These are phyloP conservation scores for Druceiella hillmani DNA, from an alignment of 2,888 invertebrate species.

Conservation along the genomic window DNA sequence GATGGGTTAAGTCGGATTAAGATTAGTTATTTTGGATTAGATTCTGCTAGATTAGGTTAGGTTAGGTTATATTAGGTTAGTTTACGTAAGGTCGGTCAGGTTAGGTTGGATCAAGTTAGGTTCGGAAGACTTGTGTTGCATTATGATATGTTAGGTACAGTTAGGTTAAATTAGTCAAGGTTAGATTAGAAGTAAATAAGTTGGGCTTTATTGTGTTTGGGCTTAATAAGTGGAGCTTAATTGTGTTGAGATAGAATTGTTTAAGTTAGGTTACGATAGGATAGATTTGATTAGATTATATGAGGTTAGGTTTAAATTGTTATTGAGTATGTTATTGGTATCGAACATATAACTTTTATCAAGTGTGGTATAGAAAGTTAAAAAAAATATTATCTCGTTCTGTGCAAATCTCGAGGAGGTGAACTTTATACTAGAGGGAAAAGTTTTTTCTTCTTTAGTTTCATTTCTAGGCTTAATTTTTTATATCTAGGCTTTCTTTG, in stretches of 20 bases:
- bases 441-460: no score
- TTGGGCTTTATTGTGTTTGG: slow-evolving; percentile 25
- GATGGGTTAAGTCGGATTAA: slow-evolving; percentile 25
- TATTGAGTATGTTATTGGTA: no score
- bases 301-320: slow-evolving; percentile 10
- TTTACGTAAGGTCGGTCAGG: slow-evolving; percentile 17
- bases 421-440: no score
- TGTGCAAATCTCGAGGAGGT: no score
- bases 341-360: no score
- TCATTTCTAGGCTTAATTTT: no score
- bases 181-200: slow-evolving; percentile 22
- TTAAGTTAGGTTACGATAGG: slow-evolving; percentile 21
- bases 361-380: no score
- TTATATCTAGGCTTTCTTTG: no score
- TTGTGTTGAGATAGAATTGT: slow-evolving; percentile 25
- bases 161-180: slow-evolving; percentile 16
- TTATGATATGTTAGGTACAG: slow-evolving; percentile 21
- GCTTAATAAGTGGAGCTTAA: slow-evolving; percentile 25
- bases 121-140: slow-evolving; percentile 19
- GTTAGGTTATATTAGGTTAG: slow-evolving; percentile 22
- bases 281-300: slow-evolving; percentile 8
- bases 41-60: slow-evolving; percentile 24
- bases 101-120: slow-evolving; percentile 22
- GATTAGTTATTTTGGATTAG: slow-evolving; percentile 26
- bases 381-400: no score